Evolutionary conservation across 2,113 vertebrate genomes (phyloP), one percentile per base, ranked within the genome.

Genomic region (Hippocampus mohnikei): DNA sequence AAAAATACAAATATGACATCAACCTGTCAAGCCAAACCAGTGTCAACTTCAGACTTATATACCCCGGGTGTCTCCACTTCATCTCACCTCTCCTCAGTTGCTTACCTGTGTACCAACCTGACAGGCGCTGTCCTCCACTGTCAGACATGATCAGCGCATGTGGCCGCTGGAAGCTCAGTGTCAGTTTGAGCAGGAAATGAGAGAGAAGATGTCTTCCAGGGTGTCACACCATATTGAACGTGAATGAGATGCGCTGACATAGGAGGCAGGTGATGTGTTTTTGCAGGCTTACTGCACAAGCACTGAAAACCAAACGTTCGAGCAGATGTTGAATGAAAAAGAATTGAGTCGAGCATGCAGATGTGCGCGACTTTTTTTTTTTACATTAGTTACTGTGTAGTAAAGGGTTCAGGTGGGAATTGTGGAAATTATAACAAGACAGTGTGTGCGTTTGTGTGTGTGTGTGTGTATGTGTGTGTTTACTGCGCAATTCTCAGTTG

Each of bases 101-200:
- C 86, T 88, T 87, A 81, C 84, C 85, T 81, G 42, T 73, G 67
- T 72, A 41, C 76, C 44, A 4, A 74, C 65, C 71, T 58, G 82
- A 78, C 85, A 53, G 79, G 84, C 70, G 70, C 73, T 72, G 78
- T 89, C 81, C 81, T n/a, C 75, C 46, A 71, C 86, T 90, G 90
- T 90, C 92, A 90, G 79, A 84, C 76, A 75, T 66, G 69, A 88
- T 92, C 85, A 87, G 75, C 83, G 81, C 87, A 71, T 81, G 79
- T 69, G 18, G 75, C 74, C 61, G 41, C 75, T 75, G 25, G 78
- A 75, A 70, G 59, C 64, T 76, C 77, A 84, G 71, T 80, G 85
- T 76, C 84, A 88, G 81, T 67, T 76, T 12, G 58, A 88, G 84
- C 84, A 80, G 85, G 82, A 87, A 89, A 83, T 77, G 81, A 84